Evolutionary conservation across 2,797 vertebrate genomes (phyloP).

Genomic region (Gymnothorax javanicus): DNA sequence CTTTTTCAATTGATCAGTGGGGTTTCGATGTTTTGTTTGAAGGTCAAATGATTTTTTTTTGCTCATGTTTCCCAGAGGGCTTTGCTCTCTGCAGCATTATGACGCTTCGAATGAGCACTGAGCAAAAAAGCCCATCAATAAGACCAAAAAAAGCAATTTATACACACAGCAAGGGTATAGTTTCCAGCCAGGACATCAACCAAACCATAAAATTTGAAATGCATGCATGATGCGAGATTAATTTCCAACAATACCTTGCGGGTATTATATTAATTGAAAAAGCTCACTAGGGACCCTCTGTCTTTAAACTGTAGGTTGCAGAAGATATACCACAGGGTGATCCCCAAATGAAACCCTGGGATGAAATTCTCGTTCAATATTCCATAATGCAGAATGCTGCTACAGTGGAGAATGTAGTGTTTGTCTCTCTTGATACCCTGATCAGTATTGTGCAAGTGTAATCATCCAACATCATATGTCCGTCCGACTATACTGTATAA

Average conservation of each 20-base stretch:
- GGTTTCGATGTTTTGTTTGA: constrained; percentile 17
- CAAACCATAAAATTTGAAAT: constrained; percentile 67
- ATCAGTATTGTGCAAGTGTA: background rate
- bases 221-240: constrained; percentile 75
- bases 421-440: constrained; percentile 29
- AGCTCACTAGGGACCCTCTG: constrained; percentile 66
- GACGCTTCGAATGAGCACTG: background rate
- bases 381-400: constrained; percentile 34
- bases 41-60: constrained; percentile 24
- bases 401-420: constrained; percentile 38
- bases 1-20: constrained; percentile 7
- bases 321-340: constrained; percentile 51
- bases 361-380: constrained; percentile 44
- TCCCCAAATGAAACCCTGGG: constrained; percentile 50
- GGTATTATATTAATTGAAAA: constrained; percentile 70
- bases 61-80: background rate
- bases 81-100: background rate
- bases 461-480: constrained; percentile 12
- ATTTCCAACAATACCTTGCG: constrained; percentile 53
- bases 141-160: constrained; percentile 59
- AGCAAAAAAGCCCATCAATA: constrained; percentile 13
- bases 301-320: constrained; percentile 58
- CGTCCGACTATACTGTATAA: background rate
- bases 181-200: constrained; percentile 66
- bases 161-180: constrained; percentile 58